Evolutionary conservation across 2,797 vertebrate species (phyloP), one percentile per base, ranked within the genome.

Genomic region (Balearica regulorum): DNA sequence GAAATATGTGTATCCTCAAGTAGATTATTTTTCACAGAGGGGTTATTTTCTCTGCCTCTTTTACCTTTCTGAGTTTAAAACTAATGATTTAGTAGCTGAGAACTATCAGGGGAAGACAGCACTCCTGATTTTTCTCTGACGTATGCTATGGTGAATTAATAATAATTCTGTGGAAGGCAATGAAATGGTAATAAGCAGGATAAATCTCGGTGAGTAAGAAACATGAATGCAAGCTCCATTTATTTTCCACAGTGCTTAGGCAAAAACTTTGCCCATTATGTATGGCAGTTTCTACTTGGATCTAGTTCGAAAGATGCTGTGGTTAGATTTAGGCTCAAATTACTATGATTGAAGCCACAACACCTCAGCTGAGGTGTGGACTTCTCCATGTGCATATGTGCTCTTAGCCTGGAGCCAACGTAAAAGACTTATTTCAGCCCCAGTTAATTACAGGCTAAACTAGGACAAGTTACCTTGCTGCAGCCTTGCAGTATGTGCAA

Each of bases 31-130:
- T 91, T 89, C 61, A 61, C 35, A 75, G 43, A 87, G 29, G 19
- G 3, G 17, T 85, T 92, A 26, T 93, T 93, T 95, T 95, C 69
- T 91, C 58, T 92, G 31, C 19, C 25, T 94, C 58, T 37, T 37
- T 91, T 81, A 51, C 82, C 31, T 78, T 89, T 91, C 82, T 78
- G 70, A 85, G 54, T 83, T 91, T 86, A 87, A 85, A 87, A 69
- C 43, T 33, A 72, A 44, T 95, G 46, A 93, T 87, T 85, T 93
- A 90, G 68, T 89, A 76, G 31, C 69, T 92, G 53, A 89, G 46
- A 84, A 85, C 11, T 87, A 37, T 84, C 58, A 93, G 55, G 53
- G 66, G 71, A 75, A 80, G 84, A 68, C 64, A 64, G 33, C 0
- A 2, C 31, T 89, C 33, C 84, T 89, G 58, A 70, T 89, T 96